Evolutionary conservation across 2,797 vertebrate genomes (phyloP).

Genomic region (Xyrichtys novacula): DNA sequence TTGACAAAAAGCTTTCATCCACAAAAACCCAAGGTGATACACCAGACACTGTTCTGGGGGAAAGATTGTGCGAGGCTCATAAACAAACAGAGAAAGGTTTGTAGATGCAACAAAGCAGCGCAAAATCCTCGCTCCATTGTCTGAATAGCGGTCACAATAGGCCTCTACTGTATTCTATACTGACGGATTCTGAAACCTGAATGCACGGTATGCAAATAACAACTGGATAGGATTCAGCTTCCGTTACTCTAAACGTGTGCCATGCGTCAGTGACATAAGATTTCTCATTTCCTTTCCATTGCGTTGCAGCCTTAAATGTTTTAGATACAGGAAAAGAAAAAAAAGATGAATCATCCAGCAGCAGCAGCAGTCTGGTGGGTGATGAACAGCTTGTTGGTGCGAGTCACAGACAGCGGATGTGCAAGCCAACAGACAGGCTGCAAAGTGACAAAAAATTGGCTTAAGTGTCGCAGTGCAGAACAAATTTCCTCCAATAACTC

Average conservation of each 20-base stretch:
- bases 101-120: slow-evolving; percentile 29
- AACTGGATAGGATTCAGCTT: slow-evolving; percentile 10
- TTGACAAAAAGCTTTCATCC: slow-evolving; percentile 64
- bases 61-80: slow-evolving; percentile 8
- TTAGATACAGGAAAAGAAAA: slow-evolving; percentile 1
- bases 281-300: slow-evolving; percentile 1
- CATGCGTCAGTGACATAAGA: slow-evolving; percentile 13
- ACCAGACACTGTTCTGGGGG: slow-evolving; percentile 18
- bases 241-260: slow-evolving; percentile 1
- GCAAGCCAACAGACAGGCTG: slow-evolving; percentile 35
- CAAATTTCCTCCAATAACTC: not conserved
- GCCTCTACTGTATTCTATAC: not conserved
- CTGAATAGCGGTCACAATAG: slow-evolving; percentile 8
- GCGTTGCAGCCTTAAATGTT: not conserved
- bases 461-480: not conserved
- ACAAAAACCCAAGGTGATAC: slow-evolving; percentile 42
- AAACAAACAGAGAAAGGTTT: slow-evolving; percentile 21
- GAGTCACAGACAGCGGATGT: slow-evolving; percentile 33
- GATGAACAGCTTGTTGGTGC: slow-evolving; percentile 58
- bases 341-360: slow-evolving; percentile 10
- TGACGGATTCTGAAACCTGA: not conserved
- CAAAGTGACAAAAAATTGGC: slow-evolving; percentile 44
- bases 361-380: slow-evolving; percentile 49
- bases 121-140: slow-evolving; percentile 23
- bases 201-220: slow-evolving; percentile 23